Evolutionary conservation across 2,888 invertebrate species (phyloP).

Genomic region (Scaptomyza cyrtandrae): DNA sequence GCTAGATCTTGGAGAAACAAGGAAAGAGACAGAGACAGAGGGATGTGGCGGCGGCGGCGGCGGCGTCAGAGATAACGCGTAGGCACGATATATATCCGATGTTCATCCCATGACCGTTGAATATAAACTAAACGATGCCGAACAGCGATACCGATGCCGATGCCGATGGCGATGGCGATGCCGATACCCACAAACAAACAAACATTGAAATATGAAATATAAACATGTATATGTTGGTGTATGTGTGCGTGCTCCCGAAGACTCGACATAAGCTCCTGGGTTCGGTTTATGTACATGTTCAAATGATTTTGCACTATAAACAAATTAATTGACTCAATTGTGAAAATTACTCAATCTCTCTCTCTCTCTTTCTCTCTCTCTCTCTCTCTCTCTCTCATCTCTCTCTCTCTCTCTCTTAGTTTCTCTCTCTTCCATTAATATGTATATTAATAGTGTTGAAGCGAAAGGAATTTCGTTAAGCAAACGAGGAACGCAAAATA

Average conservation of each 20-base stretch:
- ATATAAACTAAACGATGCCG: constrained; percentile 54
- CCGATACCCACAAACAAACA: constrained; percentile 11
- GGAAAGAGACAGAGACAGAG: neutral
- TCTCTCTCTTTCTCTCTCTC: neutral
- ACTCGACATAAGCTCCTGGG: neutral
- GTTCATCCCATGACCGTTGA: constrained; percentile 75
- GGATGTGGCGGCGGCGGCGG: neutral
- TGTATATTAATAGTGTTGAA: constrained; percentile 26
- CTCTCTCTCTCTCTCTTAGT: neutral
- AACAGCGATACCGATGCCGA: constrained; percentile 30
- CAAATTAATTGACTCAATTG: constrained; percentile 70
- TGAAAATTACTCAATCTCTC: constrained; percentile 8
- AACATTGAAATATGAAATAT: constrained; percentile 11
- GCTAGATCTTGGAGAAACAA: constrained; percentile 6
- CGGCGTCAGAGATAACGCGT: constrained; percentile 50
- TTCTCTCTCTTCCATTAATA: constrained; percentile 2
- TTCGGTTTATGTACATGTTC: constrained; percentile 11
- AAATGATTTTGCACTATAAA: constrained; percentile 72
- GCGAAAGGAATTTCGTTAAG: constrained; percentile 30
- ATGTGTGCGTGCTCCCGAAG: neutral
- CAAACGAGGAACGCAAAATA: constrained; percentile 6
- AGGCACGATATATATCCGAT: constrained; percentile 46
- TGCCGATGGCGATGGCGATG: constrained; percentile 20
- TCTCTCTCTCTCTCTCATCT: no score
- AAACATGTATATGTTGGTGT: neutral